Evolutionary conservation across 2,888 invertebrate genomes (phyloP).

Genomic region (Argyresthia albistria): DNA sequence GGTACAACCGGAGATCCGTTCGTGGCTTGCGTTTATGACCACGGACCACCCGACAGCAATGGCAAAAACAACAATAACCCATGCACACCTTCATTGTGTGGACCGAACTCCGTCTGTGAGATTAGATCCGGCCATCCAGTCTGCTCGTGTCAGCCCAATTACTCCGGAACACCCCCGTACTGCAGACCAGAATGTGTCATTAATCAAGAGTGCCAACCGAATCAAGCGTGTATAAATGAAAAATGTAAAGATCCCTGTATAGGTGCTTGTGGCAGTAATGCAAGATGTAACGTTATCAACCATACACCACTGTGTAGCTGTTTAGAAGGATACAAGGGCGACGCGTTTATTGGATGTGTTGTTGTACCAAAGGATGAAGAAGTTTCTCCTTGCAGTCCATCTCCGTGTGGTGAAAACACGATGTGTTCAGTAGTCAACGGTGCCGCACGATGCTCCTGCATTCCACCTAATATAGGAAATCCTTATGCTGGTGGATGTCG

Average conservation of each 20-base stretch:
- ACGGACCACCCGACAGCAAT: slow-evolving; percentile 32
- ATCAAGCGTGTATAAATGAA: slow-evolving; percentile 85
- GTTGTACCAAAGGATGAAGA: slow-evolving; percentile 55
- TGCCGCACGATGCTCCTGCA: slow-evolving; percentile 83
- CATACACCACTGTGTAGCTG: slow-evolving; percentile 89
- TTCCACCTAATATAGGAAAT: slow-evolving; percentile 90
- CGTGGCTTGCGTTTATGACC: slow-evolving; percentile 71
- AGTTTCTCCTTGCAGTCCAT: slow-evolving; percentile 79
- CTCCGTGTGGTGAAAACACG: slow-evolving; percentile 89
- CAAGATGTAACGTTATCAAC: slow-evolving; percentile 83
- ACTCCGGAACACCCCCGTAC: slow-evolving; percentile 85
- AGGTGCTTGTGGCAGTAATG: slow-evolving; percentile 84
- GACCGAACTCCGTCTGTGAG: slow-evolving; percentile 88
- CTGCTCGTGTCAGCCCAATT: slow-evolving; percentile 85
- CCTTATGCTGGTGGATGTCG: slow-evolving; percentile 88
- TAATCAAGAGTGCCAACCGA: slow-evolving; percentile 84
- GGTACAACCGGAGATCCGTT: slow-evolving; percentile 89
- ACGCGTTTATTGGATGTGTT: slow-evolving; percentile 87
- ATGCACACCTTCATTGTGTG: slow-evolving; percentile 80
- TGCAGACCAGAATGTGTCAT: slow-evolving; percentile 88
- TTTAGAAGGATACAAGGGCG: slow-evolving; percentile 82
- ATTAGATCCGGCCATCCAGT: slow-evolving; percentile 83
- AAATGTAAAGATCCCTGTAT: slow-evolving; percentile 88
- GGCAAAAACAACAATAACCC: slow-evolving; percentile 51
- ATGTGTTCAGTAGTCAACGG: slow-evolving; percentile 81